Evolutionary conservation across 2,888 invertebrate species (phyloP).

Genomic region (Rhagium mordax): DNA sequence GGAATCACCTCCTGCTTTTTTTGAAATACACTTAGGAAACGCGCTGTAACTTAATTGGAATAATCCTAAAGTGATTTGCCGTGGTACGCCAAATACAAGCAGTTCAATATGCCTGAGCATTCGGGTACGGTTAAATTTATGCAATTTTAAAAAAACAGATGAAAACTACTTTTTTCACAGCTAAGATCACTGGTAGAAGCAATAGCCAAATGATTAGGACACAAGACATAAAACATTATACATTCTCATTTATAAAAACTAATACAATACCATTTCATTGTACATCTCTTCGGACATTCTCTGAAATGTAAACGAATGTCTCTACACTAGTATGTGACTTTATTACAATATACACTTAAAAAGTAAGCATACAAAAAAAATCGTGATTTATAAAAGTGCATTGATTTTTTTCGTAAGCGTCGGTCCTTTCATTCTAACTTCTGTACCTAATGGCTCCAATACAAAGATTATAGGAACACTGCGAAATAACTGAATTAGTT

Average conservation of each 20-base stretch:
- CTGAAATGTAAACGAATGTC: slow-evolving; percentile 77
- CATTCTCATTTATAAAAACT: slow-evolving; percentile 62
- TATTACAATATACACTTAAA: slow-evolving; percentile 24
- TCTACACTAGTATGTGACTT: slow-evolving; percentile 56
- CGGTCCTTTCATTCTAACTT: neutral
- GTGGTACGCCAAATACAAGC: no score
- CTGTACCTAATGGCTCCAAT: slow-evolving; percentile 3
- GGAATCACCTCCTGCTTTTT: no score
- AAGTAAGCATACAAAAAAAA: slow-evolving; percentile 25
- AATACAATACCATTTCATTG: slow-evolving; percentile 85
- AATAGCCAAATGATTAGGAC: slow-evolving; percentile 42
- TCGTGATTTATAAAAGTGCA: neutral
- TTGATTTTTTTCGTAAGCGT: slow-evolving; percentile 14
- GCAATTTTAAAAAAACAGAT: neutral
- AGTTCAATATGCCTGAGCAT: no score
- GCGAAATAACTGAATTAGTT: neutral
- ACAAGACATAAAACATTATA: slow-evolving; percentile 58
- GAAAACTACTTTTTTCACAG: slow-evolving; percentile 17
- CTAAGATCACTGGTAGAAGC: slow-evolving; percentile 49
- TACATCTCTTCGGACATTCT: slow-evolving; percentile 88
- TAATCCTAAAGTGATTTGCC: no score
- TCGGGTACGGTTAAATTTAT: neutral
- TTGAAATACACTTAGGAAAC: no score
- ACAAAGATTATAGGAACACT: neutral
- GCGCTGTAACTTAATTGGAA: no score